Conservation (phyloP, 2,797 vertebrate species). For the Eutrigla gurnardus region DNA sequence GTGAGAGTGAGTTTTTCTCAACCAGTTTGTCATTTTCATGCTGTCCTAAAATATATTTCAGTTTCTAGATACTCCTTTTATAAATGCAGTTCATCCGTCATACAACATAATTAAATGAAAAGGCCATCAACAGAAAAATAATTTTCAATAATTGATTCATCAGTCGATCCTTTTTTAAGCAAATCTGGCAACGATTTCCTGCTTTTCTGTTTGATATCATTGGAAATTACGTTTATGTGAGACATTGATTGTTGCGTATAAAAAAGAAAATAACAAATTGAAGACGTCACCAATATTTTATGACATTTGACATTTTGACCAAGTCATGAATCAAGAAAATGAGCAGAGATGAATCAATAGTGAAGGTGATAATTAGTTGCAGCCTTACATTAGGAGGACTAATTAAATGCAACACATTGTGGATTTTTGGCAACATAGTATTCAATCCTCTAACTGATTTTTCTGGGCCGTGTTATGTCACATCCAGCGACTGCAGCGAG, state of each 20-base stretch:
- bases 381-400: neutral
- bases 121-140: neutral
- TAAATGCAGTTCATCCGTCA: neutral
- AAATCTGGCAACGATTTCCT: neutral
- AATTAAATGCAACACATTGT: neutral
- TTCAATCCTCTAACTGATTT: conserved; percentile 24
- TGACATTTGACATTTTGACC: neutral
- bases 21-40: neutral
- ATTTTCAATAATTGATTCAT: neutral
- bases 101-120: neutral
- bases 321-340: neutral
- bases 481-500: conserved; percentile 40
- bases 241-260: neutral
- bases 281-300: neutral
- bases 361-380: neutral
- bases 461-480: conserved; percentile 51
- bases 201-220: conserved; percentile 3
- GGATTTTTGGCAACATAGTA: neutral
- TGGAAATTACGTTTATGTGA: neutral
- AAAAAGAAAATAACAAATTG: neutral
- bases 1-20: conserved; percentile 78
- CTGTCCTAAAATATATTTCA: neutral
- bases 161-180: neutral
- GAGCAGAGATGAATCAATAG: neutral
- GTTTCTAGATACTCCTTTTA: neutral